Evolutionary conservation across 2,797 vertebrate species (phyloP).

Genomic region (Mus caroli): DNA sequence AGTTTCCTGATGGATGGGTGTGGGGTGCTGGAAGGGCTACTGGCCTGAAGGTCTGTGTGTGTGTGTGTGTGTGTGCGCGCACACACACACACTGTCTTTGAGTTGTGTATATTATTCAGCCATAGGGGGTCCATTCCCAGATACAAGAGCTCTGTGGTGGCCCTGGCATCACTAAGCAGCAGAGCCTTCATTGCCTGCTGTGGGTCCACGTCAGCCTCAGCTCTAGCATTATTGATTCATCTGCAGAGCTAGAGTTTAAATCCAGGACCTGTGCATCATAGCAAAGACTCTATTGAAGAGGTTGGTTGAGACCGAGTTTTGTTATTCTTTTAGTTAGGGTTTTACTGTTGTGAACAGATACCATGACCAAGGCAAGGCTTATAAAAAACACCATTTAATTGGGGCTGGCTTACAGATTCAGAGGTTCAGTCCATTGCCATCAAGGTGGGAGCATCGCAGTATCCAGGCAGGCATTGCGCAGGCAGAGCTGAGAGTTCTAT

Average conservation of each 20-base stretch:
- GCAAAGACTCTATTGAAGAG: background rate
- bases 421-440: no score
- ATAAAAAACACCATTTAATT: no score
- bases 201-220: background rate
- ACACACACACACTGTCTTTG: background rate
- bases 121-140: background rate
- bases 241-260: background rate
- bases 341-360: no score
- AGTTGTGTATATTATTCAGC: background rate
- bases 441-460: no score
- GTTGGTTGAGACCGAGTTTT: background rate
- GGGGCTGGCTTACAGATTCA: no score
- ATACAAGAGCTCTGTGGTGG: fast-evolving
- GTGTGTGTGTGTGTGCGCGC: background rate
- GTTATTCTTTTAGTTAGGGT: no score
- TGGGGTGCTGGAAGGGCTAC: background rate
- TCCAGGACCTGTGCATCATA: background rate
- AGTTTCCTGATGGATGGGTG: background rate
- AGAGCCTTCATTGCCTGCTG: background rate
- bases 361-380: no score
- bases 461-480: no score
- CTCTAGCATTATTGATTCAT: background rate
- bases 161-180: background rate
- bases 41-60: background rate
- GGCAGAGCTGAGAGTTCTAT: no score